Base-by-base conservation (phyloP, 2,888 invertebrate species). In the Stratiomys singularior region DNA sequence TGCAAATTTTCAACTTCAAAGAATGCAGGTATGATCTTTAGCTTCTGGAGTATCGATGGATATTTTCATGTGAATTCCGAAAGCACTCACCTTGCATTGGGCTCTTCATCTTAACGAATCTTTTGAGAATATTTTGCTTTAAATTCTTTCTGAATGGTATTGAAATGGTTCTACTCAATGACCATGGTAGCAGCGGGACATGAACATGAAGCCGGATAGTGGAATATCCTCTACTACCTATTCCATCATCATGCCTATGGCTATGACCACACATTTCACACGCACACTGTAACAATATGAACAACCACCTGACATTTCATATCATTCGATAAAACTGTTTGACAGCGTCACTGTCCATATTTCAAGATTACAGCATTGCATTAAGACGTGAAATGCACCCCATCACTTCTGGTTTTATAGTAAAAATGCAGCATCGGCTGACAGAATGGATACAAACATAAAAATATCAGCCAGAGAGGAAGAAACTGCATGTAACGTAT, bases 321-420 rank as follows among this genome's bases (percentile, higher is more conserved):
- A 84, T 86, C 86, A 86, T 82, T 84, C 79, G 78, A 77, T 78
- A 80, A 37, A 81, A 81, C 79, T 69, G 37, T 83, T 82, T 86
- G 86, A 85, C 85, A 86, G 84, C 85, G 83, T 85, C 85, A 85
- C 84, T 86, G 86, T 85, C 85, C 84, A 85, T 85, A 69, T 69
- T 30, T 69, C 69, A 69, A 69, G 69, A 69, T 69, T 69, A 69
- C 69, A 47, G 69, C 69, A 69, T 47, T 47, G 30, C 69, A 69
- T 69, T 47, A 69, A 2, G 69, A 69, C 69, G 44, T 69, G 69
- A 18, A 69, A 21, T 60, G 25, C 60, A 25, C 25, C 23, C 21
- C 60, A 60, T 60, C 60, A 25, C 46, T 1, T 69, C 15, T 69
- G 66, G n/a, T 30, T 37, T 66, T 21, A 25, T 37, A 25, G 60